These are phyloP conservation scores for Helostoma temminkii DNA, from an alignment of 2,797 vertebrate species.

Conservation along the genomic window DNA sequence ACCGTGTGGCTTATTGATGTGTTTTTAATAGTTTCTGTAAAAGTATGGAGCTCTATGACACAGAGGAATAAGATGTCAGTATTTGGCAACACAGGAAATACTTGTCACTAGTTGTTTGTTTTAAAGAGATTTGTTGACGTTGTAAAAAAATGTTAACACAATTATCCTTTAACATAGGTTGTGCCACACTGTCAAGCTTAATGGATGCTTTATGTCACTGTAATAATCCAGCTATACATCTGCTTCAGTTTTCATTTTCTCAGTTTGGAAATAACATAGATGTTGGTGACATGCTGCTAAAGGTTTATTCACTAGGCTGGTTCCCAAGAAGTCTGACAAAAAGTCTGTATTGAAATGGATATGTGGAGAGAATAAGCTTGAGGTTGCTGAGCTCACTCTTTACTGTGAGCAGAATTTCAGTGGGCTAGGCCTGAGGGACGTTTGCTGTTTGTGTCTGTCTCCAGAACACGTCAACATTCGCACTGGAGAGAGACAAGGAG, in stretches of 20 bases:
- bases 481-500: slow-evolving; percentile 79
- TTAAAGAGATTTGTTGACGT: background rate
- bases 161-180: background rate
- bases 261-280: background rate
- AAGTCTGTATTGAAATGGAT: slow-evolving; percentile 7
- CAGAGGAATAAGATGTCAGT: background rate
- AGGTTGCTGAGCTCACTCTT: slow-evolving; percentile 35
- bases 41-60: background rate
- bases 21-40: background rate
- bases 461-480: slow-evolving; percentile 88
- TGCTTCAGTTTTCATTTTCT: background rate
- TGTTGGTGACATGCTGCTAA: background rate
- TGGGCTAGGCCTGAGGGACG: slow-evolving; percentile 51
- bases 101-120: background rate
- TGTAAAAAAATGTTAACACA: background rate
- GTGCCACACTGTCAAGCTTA: background rate
- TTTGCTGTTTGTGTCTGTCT: slow-evolving; percentile 51
- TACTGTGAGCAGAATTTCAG: slow-evolving; percentile 45
- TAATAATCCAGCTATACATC: background rate
- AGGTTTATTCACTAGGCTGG: background rate
- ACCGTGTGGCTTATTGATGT: background rate
- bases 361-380: slow-evolving; percentile 11
- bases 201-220: background rate
- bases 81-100: background rate
- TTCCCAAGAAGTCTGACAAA: slow-evolving; percentile 2